phyloP scores from a whole-genome alignment of 2,113 vertebrate genomes.

The Dicerorhinus sumatrensis region DNA sequence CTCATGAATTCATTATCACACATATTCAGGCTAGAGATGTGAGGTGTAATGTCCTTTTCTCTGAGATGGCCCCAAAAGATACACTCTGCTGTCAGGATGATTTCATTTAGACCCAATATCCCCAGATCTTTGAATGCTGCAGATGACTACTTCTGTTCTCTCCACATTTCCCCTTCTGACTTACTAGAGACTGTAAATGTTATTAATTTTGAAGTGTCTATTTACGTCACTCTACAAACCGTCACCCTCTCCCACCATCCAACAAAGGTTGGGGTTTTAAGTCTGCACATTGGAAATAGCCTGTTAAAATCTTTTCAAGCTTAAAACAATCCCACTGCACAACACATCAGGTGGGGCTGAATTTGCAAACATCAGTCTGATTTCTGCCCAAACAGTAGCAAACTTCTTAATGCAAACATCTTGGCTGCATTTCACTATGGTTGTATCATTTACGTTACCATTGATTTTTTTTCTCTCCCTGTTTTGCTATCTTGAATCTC shows the following conservation, averaged over 20 bases:
- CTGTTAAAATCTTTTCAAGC: constrained; percentile 60
- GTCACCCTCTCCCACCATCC: no score
- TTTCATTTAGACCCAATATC: constrained; percentile 78
- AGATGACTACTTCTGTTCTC: neutral
- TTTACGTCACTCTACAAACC: neutral
- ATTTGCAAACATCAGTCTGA: neutral
- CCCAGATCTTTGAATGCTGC: constrained; percentile 61
- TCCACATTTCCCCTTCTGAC: neutral
- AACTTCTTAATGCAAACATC: neutral
- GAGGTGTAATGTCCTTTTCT: constrained; percentile 60
- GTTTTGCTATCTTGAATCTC: neutral
- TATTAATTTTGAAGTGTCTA: constrained; percentile 4
- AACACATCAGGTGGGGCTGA: neutral
- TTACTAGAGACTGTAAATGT: constrained; percentile 33
- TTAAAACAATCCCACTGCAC: neutral
- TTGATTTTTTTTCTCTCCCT: neutral
- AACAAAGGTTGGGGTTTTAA: constrained; percentile 4
- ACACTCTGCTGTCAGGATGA: constrained; percentile 48
- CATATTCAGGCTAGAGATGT: constrained; percentile 71
- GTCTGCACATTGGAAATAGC: constrained; percentile 30
- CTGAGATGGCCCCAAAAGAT: constrained; percentile 72
- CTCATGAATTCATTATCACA: constrained; percentile 83
- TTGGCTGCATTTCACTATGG: constrained; percentile 29
- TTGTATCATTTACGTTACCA: neutral
- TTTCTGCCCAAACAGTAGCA: constrained; percentile 58